Percentiles rank a stretch among this genome's conserved stretches.
Evolutionary conservation across 1,140 invertebrate genomes (phyloP).

Genomic region (Ceratina calcarata): DNA sequence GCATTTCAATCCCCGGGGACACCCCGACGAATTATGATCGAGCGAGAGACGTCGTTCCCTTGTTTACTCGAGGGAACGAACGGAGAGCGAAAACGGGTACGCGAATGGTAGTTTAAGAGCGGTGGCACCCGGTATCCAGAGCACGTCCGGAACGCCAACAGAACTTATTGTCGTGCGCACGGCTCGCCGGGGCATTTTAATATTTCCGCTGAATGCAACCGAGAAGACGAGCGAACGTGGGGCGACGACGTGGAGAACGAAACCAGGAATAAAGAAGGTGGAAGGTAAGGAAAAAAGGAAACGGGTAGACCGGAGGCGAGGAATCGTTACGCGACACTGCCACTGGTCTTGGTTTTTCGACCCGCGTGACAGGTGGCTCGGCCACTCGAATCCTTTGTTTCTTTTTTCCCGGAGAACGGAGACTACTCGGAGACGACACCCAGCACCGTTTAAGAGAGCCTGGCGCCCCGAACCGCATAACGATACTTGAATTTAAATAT

Average conservation of each 20-base stretch:
- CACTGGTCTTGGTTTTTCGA: constrained; percentile 62
- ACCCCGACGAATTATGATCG: constrained; percentile 71
- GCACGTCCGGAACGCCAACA: constrained; percentile 70
- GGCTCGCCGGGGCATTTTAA: constrained; percentile 68
- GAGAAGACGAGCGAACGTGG: constrained; percentile 47
- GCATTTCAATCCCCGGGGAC: constrained; percentile 74
- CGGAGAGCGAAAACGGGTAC: constrained; percentile 25
- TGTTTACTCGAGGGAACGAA: constrained; percentile 17
- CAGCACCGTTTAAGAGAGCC: constrained; percentile 41
- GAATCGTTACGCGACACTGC: constrained; percentile 57
- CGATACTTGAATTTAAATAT: constrained; percentile 55
- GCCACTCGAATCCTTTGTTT: constrained; percentile 27
- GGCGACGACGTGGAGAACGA: not conserved
- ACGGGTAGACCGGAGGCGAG: constrained; percentile 42
- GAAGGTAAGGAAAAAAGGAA: constrained; percentile 25
- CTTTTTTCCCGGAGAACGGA: constrained; percentile 1
- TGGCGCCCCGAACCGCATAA: constrained; percentile 59
- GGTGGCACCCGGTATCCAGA: constrained; percentile 68
- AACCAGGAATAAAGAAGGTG: not conserved
- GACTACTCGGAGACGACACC: constrained; percentile 28
- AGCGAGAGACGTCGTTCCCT: constrained; percentile 35
- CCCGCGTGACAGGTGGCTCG: constrained; percentile 38
- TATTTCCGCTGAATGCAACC: constrained; percentile 68
- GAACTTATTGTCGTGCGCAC: constrained; percentile 74
- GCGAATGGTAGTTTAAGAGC: constrained; percentile 66